A percentile compares a stretch with the other conserved stretches of the same genome.
Evolutionary conservation across 2,888 invertebrate species (phyloP).

Genomic region (Drosophila atroscutellata): DNA sequence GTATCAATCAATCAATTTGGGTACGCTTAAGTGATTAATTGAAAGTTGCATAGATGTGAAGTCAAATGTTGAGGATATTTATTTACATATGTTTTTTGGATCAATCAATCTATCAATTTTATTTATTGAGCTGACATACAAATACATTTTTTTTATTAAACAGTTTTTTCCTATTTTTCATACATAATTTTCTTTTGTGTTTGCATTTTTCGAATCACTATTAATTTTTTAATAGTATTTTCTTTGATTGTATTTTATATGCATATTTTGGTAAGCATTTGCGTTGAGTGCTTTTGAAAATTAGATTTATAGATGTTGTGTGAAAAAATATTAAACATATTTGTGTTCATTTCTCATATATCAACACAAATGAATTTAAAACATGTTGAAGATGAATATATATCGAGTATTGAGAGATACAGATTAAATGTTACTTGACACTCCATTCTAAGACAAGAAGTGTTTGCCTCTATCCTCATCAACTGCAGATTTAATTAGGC

Average conservation of each 20-base stretch:
- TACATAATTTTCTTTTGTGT: neutral
- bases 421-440: neutral
- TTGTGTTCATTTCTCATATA: neutral
- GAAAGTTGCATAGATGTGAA: neutral
- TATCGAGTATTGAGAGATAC: neutral
- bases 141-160: neutral
- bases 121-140: neutral
- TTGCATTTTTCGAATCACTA: neutral
- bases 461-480: neutral
- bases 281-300: neutral
- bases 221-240: neutral
- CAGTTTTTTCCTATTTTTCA: neutral
- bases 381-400: neutral
- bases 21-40: neutral
- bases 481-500: slow-evolving; percentile 39
- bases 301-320: neutral
- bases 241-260: neutral
- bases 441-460: neutral
- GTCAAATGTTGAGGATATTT: neutral
- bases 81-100: neutral
- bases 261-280: neutral
- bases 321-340: neutral
- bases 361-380: neutral
- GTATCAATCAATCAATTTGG: neutral
- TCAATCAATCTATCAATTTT: neutral